Conservation (phyloP, 1,140 invertebrate genomes). For the Cydia amplana region DNA sequence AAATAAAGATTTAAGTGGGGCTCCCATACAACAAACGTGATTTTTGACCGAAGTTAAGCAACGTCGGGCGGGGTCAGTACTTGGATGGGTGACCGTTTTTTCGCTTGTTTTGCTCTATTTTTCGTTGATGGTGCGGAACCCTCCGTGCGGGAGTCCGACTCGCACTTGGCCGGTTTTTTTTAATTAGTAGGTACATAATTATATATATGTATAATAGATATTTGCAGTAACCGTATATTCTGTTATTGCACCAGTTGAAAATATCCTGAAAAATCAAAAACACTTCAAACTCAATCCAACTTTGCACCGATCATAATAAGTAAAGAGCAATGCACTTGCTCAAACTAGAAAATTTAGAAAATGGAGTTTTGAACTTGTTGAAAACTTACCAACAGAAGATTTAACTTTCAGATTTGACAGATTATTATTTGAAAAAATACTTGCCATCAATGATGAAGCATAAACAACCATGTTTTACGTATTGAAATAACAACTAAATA, state of each 20-base stretch:
- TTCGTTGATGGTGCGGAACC: too few species aligned
- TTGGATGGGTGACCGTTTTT: too few species aligned
- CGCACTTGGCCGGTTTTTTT: too few species aligned
- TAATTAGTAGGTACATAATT: not conserved
- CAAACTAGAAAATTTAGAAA: not conserved
- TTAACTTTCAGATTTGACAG: slow-evolving; percentile 9
- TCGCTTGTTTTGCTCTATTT: too few species aligned
- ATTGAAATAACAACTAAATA: too few species aligned
- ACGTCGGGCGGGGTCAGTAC: too few species aligned
- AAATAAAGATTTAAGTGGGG: too few species aligned
- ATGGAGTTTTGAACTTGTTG: slow-evolving; percentile 10
- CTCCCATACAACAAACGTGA: too few species aligned
- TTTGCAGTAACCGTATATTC: not conserved
- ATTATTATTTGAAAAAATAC: not conserved
- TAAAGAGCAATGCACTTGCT: slow-evolving; percentile 20
- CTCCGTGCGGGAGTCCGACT: too few species aligned
- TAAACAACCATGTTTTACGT: too few species aligned
- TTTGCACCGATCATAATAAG: slow-evolving; percentile 8
- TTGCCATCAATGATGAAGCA: not conserved
- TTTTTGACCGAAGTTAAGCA: too few species aligned
- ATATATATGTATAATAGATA: not conserved
- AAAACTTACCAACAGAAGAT: not conserved
- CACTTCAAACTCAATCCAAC: slow-evolving; percentile 18
- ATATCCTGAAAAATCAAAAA: slow-evolving; percentile 7
- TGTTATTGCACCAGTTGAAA: not conserved